Evolutionary conservation across 2,113 vertebrate species (phyloP).

Genomic region (Psittacula cyanocephala): DNA sequence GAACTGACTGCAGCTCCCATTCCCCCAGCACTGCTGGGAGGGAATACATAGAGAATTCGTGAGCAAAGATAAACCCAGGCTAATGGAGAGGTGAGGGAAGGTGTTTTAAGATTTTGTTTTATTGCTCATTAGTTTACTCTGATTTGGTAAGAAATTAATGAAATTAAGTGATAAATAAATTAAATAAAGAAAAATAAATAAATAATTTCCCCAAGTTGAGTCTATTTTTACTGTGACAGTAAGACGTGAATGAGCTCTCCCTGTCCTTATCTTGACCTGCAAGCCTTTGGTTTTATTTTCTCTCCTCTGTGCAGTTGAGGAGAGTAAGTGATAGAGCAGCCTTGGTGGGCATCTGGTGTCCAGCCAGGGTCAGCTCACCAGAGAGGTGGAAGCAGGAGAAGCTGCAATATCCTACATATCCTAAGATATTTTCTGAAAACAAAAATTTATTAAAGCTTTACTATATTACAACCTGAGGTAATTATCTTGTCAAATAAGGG

Average conservation of each 20-base stretch:
- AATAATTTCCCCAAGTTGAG: background rate
- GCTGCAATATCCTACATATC: background rate
- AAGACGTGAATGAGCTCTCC: background rate
- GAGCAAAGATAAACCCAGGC: background rate
- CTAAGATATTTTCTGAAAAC: background rate
- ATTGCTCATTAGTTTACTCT: background rate
- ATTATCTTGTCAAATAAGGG: slow-evolving; percentile 10
- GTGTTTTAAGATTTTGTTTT: background rate
- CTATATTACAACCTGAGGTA: background rate
- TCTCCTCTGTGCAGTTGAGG: background rate
- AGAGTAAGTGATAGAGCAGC: background rate
- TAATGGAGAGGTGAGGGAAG: background rate
- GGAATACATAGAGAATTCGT: background rate
- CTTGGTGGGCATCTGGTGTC: background rate
- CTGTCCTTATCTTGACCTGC: background rate
- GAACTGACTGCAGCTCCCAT: background rate
- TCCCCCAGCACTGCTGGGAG: accelerated
- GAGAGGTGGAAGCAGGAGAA: background rate
- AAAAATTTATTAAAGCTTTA: background rate
- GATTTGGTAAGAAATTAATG: background rate
- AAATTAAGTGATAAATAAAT: background rate
- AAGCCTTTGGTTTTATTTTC: background rate
- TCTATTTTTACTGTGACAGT: background rate
- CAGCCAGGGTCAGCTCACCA: background rate
- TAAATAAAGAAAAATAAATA: background rate